Percentiles rank a stretch among this genome's conserved stretches.
Evolutionary conservation across 37 sponge, comb jelly and placozoan genomes (phyloP).

Genomic region (Mnemiopsis leidyi): DNA sequence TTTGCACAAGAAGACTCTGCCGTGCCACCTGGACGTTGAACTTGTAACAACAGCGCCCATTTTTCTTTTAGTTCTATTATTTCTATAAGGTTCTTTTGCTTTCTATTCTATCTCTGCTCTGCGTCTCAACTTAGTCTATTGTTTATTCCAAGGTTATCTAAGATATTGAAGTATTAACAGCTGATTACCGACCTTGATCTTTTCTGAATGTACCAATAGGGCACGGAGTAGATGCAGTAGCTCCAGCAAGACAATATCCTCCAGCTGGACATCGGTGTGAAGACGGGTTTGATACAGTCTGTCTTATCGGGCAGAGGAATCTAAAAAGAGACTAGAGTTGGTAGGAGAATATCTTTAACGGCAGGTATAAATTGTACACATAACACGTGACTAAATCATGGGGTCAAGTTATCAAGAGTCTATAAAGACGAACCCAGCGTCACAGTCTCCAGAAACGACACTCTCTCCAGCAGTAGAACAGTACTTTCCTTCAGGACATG

Average conservation of each 20-base stretch:
- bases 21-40: neutral
- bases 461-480: constrained; percentile 9
- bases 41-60: no score
- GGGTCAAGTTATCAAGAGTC: no score
- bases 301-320: constrained; percentile 15
- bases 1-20: constrained; percentile 8
- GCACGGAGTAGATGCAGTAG: neutral
- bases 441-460: neutral
- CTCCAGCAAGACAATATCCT: constrained; percentile 16
- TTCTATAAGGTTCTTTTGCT: no score
- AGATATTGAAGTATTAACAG: no score
- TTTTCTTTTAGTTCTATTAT: no score
- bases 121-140: no score
- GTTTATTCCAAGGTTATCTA: no score
- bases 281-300: constrained; percentile 23
- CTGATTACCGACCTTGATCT: neutral
- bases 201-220: constrained; percentile 52
- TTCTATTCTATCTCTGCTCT: no score
- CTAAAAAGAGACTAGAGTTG: neutral
- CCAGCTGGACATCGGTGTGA: constrained; percentile 36
- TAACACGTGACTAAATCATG: neutral
- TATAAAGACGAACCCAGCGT: constrained; percentile 45
- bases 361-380: neutral
- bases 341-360: neutral
- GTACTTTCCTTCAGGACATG: constrained; percentile 29